Percentiles rank a stretch among this genome's conserved stretches.
These are phyloP conservation scores for Deilephila elpenor DNA, from an alignment of 2,888 invertebrate genomes.

Conservation along the genomic window DNA sequence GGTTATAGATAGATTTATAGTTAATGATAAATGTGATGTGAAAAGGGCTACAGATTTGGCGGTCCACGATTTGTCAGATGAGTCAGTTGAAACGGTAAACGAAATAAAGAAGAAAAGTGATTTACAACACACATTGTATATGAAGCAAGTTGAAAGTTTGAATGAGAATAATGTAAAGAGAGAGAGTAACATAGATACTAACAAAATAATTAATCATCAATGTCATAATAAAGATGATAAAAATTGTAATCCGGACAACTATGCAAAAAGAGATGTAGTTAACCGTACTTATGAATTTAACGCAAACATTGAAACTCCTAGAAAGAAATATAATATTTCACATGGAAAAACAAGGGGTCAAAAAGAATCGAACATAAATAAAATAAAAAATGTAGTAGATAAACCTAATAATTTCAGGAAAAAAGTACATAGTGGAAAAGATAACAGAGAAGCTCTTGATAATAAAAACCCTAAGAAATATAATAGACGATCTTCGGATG, in stretches of 20 bases:
- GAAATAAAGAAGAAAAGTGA: not conserved
- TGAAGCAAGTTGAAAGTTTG: not conserved
- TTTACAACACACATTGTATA: not conserved
- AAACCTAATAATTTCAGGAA: not conserved
- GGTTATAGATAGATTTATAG: no score
- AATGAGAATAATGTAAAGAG: not conserved
- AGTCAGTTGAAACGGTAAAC: not conserved
- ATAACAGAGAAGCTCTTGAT: slow-evolving; percentile 1
- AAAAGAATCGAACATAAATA: no score
- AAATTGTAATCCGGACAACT: not conserved
- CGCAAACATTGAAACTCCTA: not conserved
- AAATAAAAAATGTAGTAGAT: no score
- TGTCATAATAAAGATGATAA: not conserved
- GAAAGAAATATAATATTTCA: not conserved
- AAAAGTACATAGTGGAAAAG: not conserved
- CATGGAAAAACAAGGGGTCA: not conserved
- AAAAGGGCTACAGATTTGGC: not conserved
- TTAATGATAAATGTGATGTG: not conserved
- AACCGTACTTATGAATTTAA: not conserved
- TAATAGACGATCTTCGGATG: slow-evolving; percentile 32
- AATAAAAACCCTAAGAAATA: slow-evolving; percentile 19
- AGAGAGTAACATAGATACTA: not conserved
- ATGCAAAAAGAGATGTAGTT: not conserved
- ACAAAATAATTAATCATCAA: not conserved
- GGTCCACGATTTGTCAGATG: not conserved